A percentile compares a stretch with the other conserved stretches of the same genome.
Evolutionary conservation across 2,113 vertebrate species (phyloP).

Genomic region (Pituophis catenifer): DNA sequence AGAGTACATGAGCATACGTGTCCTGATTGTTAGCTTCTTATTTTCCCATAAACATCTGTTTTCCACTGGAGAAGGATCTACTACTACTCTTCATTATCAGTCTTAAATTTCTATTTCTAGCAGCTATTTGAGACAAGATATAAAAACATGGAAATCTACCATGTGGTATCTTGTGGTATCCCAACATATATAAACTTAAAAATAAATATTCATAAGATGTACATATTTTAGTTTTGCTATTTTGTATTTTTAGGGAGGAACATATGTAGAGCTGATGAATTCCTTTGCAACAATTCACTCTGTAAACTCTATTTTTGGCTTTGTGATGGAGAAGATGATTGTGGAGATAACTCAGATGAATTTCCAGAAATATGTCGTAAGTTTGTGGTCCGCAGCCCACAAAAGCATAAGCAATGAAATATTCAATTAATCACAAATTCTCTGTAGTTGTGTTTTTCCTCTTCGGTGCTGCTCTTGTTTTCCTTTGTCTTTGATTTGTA

Average conservation of each 20-base stretch:
- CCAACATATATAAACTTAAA: neutral
- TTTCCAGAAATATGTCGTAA: slow-evolving; percentile 90
- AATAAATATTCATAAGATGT: neutral
- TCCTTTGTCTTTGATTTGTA: neutral
- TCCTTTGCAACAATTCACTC: slow-evolving; percentile 95
- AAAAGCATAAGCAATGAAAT: neutral
- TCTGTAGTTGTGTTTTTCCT: neutral
- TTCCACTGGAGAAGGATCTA: neutral
- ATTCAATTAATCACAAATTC: neutral
- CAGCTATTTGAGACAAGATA: neutral
- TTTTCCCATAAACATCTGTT: neutral
- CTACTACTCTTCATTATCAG: neutral
- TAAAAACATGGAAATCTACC: neutral
- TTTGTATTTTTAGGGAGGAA: slow-evolving; percentile 68
- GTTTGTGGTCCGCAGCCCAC: neutral
- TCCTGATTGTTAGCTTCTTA: neutral
- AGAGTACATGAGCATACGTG: neutral
- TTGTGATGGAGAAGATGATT: slow-evolving; percentile 97
- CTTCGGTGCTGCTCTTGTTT: neutral
- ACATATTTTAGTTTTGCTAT: neutral
- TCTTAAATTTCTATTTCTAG: neutral
- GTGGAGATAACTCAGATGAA: slow-evolving; percentile 97
- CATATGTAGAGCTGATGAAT: slow-evolving; percentile 92
- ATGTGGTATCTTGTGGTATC: neutral
- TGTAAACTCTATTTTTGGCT: slow-evolving; percentile 95